Evolutionary conservation across 2,888 invertebrate species (phyloP), one percentile per base, ranked within the genome.

Genomic region (Sicus ferrugineus): DNA sequence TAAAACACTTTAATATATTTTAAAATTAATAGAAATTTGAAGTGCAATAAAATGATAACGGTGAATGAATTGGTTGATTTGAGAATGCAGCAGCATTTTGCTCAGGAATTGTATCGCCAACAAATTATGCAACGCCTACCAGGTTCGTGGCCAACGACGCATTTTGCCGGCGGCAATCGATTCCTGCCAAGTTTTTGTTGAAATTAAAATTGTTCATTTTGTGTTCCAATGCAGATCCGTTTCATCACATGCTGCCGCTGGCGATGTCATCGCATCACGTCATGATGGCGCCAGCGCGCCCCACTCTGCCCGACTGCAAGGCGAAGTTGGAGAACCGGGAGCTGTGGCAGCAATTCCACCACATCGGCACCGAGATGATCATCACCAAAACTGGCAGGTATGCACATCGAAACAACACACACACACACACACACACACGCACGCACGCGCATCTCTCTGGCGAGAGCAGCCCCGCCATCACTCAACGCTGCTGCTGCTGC

Each of bases 341-440:
- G 65, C 87, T 93, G 59, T 93, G 93, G 93, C 85, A 88, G 71
- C 87, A 91, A 74, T 93, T 93, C 84, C 90, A 92, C 79, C 87
- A 88, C 72, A 88, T 90, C 75, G 90, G 90, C 69, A 93, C 92
- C 0, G 93, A 93, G 84, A 93, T 93, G 93, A 92, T 93, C 79
- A 92, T 93, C 81, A 93, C 93, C n/a, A 93, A 93, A 80, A 88
- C 89, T 62, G 93, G 93, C 81, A 88, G 93, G 93, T 93, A 81
- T 87, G 90, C 50, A 30, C 38, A 11, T 38, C 38, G 38, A 38
- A 38, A n/a, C n/a, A n/a, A n/a, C n/a, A n/a, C n/a, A n/a, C n/a
- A n/a, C n/a, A n/a, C n/a, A n/a, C n/a, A n/a, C n/a, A n/a, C n/a
- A n/a, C n/a, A n/a, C n/a, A n/a, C n/a, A n/a, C n/a, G n/a, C n/a